Evolutionary conservation across 2,797 vertebrate genomes (phyloP).

Genomic region (Tympanoctomys barrerae): DNA sequence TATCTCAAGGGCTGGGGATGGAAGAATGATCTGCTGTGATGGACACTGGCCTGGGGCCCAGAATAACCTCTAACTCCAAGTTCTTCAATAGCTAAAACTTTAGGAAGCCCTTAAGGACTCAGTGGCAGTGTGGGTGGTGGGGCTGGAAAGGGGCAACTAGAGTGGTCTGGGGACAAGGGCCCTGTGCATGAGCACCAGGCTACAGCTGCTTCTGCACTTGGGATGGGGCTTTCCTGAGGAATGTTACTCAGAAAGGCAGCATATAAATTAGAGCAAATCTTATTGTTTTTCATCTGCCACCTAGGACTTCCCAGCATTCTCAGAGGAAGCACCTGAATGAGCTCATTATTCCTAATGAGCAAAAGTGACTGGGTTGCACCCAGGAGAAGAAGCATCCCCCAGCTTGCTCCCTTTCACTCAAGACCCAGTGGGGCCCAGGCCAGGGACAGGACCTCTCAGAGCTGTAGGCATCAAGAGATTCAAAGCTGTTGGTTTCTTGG

Average conservation of each 20-base stretch:
- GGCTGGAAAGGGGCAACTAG: neutral
- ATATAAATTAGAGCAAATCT: neutral
- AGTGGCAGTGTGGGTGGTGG: neutral
- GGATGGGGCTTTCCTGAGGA: neutral
- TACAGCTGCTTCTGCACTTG: neutral
- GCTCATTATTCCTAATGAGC: neutral
- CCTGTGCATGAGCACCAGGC: neutral
- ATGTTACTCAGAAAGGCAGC: neutral
- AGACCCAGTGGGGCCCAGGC: neutral
- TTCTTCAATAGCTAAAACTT: neutral
- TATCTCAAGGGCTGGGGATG: neutral
- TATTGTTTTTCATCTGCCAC: neutral
- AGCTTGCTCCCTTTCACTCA: neutral
- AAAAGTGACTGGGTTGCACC: neutral
- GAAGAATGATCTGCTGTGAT: neutral
- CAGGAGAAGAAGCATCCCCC: neutral
- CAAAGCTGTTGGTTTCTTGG: neutral
- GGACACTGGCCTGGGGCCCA: neutral
- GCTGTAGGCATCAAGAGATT: neutral
- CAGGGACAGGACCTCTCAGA: neutral
- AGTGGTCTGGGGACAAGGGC: neutral
- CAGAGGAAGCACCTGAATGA: neutral
- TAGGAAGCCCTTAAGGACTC: neutral
- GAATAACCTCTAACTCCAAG: neutral
- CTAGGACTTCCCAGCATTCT: neutral